These are phyloP conservation scores for Platanista minor DNA, from an alignment of 2,113 vertebrate genomes.

Conservation along the genomic window DNA sequence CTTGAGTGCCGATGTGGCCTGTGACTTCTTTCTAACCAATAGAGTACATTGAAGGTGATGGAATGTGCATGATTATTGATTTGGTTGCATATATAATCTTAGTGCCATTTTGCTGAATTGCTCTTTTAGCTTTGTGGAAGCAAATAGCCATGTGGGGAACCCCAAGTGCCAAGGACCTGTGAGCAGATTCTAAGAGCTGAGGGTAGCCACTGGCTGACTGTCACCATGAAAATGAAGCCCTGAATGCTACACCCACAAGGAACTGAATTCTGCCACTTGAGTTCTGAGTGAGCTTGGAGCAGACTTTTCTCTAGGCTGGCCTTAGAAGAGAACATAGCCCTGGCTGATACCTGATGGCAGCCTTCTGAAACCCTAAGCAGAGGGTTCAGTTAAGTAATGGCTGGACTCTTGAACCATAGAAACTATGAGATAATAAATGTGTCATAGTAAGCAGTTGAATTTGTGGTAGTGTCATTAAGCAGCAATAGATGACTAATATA, in stretches of 20 bases:
- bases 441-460: neutral
- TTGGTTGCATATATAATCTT: neutral
- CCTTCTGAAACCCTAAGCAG: neutral
- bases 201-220: neutral
- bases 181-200: neutral
- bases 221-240: neutral
- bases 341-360: neutral
- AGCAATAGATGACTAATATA: neutral
- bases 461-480: neutral
- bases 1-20: neutral
- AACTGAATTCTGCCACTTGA: neutral
- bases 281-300: neutral
- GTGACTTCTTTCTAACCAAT: neutral
- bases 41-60: neutral
- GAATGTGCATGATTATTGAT: neutral
- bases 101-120: neutral
- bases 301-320: neutral
- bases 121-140: neutral
- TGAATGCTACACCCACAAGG: neutral
- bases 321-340: neutral
- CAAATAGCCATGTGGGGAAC: neutral
- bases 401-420: neutral
- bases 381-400: neutral
- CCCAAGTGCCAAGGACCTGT: neutral
- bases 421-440: neutral